Percentiles rank a stretch among this genome's conserved stretches.
Evolutionary conservation across 2,888 invertebrate genomes (phyloP).

Genomic region (Pecten maximus): DNA sequence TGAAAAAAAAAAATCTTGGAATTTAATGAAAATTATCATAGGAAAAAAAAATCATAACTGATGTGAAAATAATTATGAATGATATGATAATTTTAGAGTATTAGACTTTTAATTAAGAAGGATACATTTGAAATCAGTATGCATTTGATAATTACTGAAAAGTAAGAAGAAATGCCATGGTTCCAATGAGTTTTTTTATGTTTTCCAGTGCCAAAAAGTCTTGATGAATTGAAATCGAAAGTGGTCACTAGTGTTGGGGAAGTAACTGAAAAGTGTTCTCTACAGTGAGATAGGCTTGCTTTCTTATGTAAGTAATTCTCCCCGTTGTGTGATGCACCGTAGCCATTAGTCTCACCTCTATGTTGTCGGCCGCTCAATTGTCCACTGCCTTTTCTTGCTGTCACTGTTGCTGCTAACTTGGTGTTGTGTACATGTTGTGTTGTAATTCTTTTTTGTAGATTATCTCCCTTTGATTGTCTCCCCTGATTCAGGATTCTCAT

Average conservation of each 20-base stretch:
- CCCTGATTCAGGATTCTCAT: background rate
- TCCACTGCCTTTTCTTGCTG: background rate
- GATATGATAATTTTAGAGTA: no score
- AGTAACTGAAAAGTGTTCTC: slow-evolving; percentile 80
- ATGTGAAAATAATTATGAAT: no score
- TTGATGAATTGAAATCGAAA: slow-evolving; percentile 80
- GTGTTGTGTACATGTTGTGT: background rate
- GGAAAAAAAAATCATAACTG: no score
- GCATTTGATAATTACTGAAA: background rate
- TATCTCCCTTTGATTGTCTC: background rate
- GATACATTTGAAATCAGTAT: background rate
- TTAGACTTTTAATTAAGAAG: no score
- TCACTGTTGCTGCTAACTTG: background rate
- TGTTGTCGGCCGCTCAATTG: background rate
- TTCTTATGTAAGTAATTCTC: slow-evolving; percentile 33
- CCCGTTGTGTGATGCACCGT: background rate
- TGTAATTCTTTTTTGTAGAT: background rate
- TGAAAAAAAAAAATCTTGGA: no score
- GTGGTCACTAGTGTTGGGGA: slow-evolving; percentile 80
- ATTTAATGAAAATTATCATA: no score
- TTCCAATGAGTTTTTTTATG: slow-evolving; percentile 47
- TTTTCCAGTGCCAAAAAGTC: slow-evolving; percentile 74
- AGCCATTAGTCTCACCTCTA: slow-evolving; percentile 1
- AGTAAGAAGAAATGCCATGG: background rate
- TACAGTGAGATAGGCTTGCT: slow-evolving; percentile 70